phyloP scores from a whole-genome alignment of 2,888 invertebrate genomes.

The Lycophotia porphyrea region DNA sequence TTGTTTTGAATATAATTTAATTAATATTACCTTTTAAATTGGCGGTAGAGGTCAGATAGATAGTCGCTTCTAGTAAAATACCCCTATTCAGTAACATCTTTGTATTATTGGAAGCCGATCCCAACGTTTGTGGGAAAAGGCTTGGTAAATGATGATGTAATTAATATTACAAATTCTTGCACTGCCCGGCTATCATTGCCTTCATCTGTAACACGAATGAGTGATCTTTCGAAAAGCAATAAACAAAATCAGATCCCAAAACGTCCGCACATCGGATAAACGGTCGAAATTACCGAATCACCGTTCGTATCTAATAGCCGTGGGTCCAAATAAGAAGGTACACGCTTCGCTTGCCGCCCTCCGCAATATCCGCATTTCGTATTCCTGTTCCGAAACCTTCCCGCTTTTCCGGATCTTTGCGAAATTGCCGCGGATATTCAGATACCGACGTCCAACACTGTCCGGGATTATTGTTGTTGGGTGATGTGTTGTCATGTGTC shows the following conservation, averaged over 20 bases:
- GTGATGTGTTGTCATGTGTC: constrained; percentile 23
- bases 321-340: constrained; percentile 73
- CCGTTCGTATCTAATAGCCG: constrained; percentile 74
- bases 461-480: constrained; percentile 41
- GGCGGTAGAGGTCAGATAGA: not conserved
- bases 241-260: constrained; percentile 45
- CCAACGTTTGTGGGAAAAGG: not conserved
- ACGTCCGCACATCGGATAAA: constrained; percentile 47
- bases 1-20: not conserved
- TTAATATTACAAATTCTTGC: not conserved
- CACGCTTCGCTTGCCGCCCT: constrained; percentile 63
- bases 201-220: not conserved
- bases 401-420: constrained; percentile 67
- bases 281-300: constrained; percentile 66
- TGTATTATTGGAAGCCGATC: not conserved
- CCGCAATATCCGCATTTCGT: constrained; percentile 78
- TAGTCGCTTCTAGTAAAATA: not conserved
- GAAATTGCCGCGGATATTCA: constrained; percentile 68
- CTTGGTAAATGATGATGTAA: not conserved
- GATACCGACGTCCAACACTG: constrained; percentile 44
- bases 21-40: not conserved
- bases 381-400: constrained; percentile 72
- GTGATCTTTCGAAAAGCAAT: constrained; percentile 19
- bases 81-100: not conserved
- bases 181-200: not conserved